Evolutionary conservation across 2,797 vertebrate species (phyloP).

Genomic region (Alcedo atthis): DNA sequence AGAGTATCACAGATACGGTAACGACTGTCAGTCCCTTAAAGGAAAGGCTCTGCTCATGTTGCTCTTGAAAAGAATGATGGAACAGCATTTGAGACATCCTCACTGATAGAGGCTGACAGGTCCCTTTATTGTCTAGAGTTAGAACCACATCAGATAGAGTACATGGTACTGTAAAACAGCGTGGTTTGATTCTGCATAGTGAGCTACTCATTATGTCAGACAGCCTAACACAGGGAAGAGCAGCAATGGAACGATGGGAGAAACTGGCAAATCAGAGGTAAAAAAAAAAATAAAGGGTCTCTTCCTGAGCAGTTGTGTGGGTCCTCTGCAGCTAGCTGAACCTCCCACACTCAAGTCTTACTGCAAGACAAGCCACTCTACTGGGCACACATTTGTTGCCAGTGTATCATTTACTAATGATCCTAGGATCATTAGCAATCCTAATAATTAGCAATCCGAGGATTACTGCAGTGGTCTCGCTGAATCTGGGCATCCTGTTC

Average conservation of each 20-base stretch:
- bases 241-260: neutral
- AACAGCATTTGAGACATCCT: constrained; percentile 21
- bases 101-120: neutral
- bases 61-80: constrained; percentile 32
- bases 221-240: neutral
- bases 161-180: neutral
- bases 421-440: neutral
- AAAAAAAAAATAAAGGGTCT: neutral
- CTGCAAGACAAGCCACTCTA: neutral
- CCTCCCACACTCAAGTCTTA: neutral
- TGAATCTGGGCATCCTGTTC: neutral
- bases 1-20: constrained; percentile 5
- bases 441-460: neutral
- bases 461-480: neutral
- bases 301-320: neutral
- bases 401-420: neutral
- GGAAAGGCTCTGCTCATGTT: neutral
- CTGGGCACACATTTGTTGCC: neutral
- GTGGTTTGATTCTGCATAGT: neutral
- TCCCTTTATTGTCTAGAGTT: neutral
- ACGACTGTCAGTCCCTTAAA: constrained; percentile 36
- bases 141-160: neutral
- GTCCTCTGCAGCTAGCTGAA: neutral
- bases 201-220: neutral
- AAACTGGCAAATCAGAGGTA: neutral